Evolutionary conservation across 2,797 vertebrate species (phyloP).

Genomic region (Cynopterus sphinx): DNA sequence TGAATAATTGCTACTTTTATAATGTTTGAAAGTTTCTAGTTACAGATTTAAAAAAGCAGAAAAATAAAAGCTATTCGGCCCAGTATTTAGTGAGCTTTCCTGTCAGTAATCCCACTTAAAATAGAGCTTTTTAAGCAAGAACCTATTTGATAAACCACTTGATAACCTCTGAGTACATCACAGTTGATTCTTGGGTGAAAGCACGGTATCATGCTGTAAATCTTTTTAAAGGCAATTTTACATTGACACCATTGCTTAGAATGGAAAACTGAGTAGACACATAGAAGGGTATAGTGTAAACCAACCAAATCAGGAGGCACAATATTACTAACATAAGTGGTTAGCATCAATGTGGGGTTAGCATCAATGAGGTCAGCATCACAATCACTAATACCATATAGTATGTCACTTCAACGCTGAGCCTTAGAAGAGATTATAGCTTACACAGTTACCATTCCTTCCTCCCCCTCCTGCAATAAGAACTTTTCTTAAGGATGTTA

Average conservation of each 20-base stretch:
- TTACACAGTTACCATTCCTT: not conserved
- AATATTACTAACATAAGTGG: not conserved
- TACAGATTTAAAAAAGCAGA: not conserved
- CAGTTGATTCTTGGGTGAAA: not conserved
- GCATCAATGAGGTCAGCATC: not conserved
- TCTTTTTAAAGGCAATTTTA: not conserved
- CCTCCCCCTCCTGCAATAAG: not conserved
- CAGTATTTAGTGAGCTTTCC: not conserved
- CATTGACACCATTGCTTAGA: not conserved
- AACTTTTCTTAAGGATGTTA: constrained; percentile 19
- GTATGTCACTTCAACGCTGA: not conserved
- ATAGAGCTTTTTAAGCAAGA: not conserved
- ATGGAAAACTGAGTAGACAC: not conserved
- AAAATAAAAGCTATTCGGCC: not conserved
- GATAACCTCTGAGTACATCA: not conserved
- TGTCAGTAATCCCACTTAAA: constrained; percentile 17
- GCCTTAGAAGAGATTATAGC: not conserved
- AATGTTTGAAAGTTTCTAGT: constrained; percentile 4
- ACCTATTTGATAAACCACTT: not conserved
- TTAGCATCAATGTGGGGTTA: not conserved
- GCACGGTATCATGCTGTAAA: not conserved
- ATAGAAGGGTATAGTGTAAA: not conserved
- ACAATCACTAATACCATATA: not conserved
- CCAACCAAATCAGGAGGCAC: not conserved
- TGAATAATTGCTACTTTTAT: constrained; percentile 21